These are phyloP conservation scores for Sebastes kiyomatsui DNA, from an alignment of 2,797 vertebrate genomes.

Conservation along the genomic window DNA sequence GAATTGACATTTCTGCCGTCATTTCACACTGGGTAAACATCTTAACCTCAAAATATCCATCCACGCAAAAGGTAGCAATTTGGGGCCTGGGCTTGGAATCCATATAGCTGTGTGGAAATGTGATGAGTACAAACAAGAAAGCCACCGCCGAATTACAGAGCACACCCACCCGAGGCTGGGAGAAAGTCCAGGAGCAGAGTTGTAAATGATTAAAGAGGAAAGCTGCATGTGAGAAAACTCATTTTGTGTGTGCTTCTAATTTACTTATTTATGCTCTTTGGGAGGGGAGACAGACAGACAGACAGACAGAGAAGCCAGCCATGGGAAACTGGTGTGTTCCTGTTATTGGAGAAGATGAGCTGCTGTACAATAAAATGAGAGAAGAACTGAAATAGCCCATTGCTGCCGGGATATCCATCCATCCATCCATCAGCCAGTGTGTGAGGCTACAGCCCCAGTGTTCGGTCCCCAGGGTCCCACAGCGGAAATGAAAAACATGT, in stretches of 20 bases:
- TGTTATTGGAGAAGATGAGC: conserved; percentile 28
- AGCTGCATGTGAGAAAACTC: conserved; percentile 37
- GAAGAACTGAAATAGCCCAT: conserved; percentile 29
- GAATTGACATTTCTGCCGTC: conserved; percentile 31
- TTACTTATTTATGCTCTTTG: conserved; percentile 33
- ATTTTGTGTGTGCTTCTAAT: conserved; percentile 44
- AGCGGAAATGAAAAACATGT: conserved; percentile 79
- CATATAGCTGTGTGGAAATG: conserved; percentile 53
- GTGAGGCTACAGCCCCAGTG: conserved; percentile 39
- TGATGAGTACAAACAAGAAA: conserved; percentile 69
- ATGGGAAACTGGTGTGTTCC: not conserved
- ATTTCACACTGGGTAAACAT: conserved; percentile 54
- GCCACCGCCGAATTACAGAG: conserved; percentile 64
- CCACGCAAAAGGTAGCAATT: conserved; percentile 57
- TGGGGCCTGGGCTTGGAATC: conserved; percentile 45
- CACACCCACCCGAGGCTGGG: conserved; percentile 30
- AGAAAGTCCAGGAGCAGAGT: conserved; percentile 44
- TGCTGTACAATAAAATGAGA: conserved; percentile 31
- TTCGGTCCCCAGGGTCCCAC: conserved; percentile 55
- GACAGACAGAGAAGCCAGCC: not conserved
- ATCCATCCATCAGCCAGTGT: conserved; percentile 46
- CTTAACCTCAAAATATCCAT: conserved; percentile 54
- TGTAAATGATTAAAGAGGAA: conserved; percentile 66
- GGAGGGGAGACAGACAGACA: not conserved
- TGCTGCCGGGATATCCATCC: conserved; percentile 44